Percentiles rank a stretch among this genome's conserved stretches.
Conservation (phyloP, 2,113 vertebrate genomes). For the Casuarius casuarius region DNA sequence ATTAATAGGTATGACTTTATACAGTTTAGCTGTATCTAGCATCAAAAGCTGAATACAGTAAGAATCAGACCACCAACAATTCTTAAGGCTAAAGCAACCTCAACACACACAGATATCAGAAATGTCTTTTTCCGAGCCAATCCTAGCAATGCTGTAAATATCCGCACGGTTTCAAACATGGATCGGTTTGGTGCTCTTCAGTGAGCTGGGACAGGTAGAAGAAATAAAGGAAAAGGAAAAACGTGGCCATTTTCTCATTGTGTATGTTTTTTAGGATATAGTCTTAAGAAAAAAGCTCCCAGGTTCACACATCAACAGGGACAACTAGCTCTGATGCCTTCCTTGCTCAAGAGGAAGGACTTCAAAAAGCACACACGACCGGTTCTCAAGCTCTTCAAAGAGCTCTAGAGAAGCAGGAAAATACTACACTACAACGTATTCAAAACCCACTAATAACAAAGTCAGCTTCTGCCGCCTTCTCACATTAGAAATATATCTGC, state of each 20-base stretch:
- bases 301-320: background rate
- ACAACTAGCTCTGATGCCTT: background rate
- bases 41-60: background rate
- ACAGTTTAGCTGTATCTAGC: background rate
- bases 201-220: background rate
- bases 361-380: slow-evolving; percentile 43
- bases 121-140: background rate
- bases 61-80: background rate
- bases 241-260: background rate
- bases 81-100: background rate
- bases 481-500: slow-evolving; percentile 39
- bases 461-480: slow-evolving; percentile 41
- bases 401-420: slow-evolving; percentile 40
- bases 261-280: background rate
- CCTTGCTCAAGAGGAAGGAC: background rate
- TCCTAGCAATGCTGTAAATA: background rate
- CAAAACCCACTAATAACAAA: slow-evolving; percentile 42
- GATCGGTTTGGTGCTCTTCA: background rate
- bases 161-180: background rate
- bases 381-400: slow-evolving; percentile 67
- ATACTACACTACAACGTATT: slow-evolving; percentile 48
- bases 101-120: background rate
- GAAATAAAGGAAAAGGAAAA: background rate
- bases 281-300: slow-evolving; percentile 9
- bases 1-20: background rate